A percentile compares a stretch with the other conserved stretches of the same genome.
Conservation (phyloP, 53 echinoderm and acorn worm genomes). For the Crossaster papposus region DNA sequence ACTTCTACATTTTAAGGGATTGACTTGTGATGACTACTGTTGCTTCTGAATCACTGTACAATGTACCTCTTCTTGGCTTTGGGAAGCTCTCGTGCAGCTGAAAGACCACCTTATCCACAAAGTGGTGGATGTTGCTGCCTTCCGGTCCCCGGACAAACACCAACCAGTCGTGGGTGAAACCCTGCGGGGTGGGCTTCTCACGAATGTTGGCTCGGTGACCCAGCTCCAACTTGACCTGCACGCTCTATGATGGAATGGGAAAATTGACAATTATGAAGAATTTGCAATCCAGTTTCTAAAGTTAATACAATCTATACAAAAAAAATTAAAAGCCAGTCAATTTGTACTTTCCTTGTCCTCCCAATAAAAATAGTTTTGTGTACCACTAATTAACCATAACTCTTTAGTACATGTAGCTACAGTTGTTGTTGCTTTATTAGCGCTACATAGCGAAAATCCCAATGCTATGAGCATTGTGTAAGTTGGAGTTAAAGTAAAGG, state of each 20-base stretch:
- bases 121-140: constrained; percentile 90
- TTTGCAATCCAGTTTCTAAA: neutral
- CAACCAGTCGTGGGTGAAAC: constrained; percentile 98
- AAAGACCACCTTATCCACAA: constrained; percentile 95
- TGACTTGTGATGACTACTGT: neutral
- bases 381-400: no score
- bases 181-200: constrained; percentile 78
- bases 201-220: constrained; percentile 92
- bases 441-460: no score
- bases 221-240: constrained; percentile 98
- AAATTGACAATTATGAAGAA: neutral
- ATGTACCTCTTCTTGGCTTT: constrained; percentile 94
- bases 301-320: no score
- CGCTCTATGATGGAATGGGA: constrained; percentile 67
- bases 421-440: no score
- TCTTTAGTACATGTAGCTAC: no score
- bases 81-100: constrained; percentile 95
- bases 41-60: neutral
- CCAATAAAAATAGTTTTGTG: no score
- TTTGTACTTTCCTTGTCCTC: no score
- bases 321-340: no score
- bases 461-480: no score
- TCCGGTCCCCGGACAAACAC: constrained; percentile 97
- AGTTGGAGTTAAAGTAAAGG: no score
- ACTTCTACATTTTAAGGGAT: neutral